These are phyloP conservation scores for Pygoscelis adeliae DNA, from an alignment of 2,113 vertebrate species.

Conservation along the genomic window DNA sequence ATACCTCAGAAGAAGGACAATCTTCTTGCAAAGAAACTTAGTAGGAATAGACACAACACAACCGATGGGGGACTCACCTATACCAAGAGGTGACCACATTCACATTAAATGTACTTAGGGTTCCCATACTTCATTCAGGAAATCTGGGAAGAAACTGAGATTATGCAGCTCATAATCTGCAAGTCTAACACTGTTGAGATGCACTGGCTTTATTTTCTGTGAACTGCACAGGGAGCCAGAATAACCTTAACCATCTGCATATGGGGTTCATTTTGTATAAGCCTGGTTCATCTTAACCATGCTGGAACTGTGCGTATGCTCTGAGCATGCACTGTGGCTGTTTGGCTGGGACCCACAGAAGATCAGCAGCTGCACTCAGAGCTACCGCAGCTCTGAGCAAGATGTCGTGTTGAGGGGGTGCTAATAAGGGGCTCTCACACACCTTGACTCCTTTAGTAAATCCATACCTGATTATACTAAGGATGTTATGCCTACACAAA, in stretches of 20 bases:
- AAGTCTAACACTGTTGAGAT: background rate
- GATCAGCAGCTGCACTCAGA: background rate
- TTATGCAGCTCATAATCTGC: background rate
- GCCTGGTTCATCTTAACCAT: background rate
- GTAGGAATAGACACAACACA: background rate
- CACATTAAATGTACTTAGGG: background rate
- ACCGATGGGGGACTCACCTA: fast-evolving
- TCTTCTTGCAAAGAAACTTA: background rate
- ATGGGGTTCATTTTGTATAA: fast-evolving
- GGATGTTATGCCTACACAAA: background rate
- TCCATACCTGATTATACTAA: background rate
- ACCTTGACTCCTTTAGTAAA: background rate
- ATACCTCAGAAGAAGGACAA: background rate
- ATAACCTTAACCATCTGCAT: background rate
- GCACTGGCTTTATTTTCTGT: background rate
- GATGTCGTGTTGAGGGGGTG: background rate
- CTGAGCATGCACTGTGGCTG: background rate
- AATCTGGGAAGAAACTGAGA: background rate
- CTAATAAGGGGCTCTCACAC: background rate
- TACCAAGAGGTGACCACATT: background rate
- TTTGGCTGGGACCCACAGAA: background rate
- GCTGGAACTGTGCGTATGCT: fast-evolving
- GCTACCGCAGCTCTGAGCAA: background rate
- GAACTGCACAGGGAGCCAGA: background rate
- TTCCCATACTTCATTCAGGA: background rate